Conservation (phyloP, 2,113 vertebrate species). For the Pseudorhombus dupliciocellatus region DNA sequence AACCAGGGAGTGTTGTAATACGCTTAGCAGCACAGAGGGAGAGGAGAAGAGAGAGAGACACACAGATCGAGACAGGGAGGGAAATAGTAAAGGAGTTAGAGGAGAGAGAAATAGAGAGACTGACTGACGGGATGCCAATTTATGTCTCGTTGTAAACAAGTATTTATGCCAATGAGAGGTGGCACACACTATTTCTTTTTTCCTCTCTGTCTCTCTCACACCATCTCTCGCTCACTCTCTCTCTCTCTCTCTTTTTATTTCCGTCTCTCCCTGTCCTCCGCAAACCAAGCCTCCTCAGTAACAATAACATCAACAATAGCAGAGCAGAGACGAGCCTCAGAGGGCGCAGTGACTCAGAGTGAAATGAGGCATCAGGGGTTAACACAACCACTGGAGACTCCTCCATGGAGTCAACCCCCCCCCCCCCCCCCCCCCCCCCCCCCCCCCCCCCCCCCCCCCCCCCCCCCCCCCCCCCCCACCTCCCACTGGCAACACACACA, state of each 20-base stretch:
- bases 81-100: conserved; percentile 57
- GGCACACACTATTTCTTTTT: conserved; percentile 59
- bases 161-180: conserved; percentile 79
- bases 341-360: conserved; percentile 66
- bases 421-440: not conserved
- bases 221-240: conserved; percentile 4
- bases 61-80: conserved; percentile 53
- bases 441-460: not conserved
- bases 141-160: conserved; percentile 79
- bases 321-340: conserved; percentile 51
- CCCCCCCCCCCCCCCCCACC: conserved; percentile 26
- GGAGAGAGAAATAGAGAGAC: conserved; percentile 66
- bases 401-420: conserved; percentile 32
- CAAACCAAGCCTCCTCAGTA: conserved; percentile 61
- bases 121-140: conserved; percentile 80
- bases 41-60: conserved; percentile 39
- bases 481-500: conserved; percentile 41
- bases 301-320: conserved; percentile 66
- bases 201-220: conserved; percentile 1
- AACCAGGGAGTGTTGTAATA: conserved; percentile 80
- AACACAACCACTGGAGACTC: conserved; percentile 65
- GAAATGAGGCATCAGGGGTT: conserved; percentile 67
- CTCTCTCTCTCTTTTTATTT: conserved; percentile 1
- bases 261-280: conserved; percentile 30
- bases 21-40: conserved; percentile 72